These are phyloP conservation scores for Illadopsis cleaveri DNA, from an alignment of 2,113 vertebrate species.

Conservation along the genomic window DNA sequence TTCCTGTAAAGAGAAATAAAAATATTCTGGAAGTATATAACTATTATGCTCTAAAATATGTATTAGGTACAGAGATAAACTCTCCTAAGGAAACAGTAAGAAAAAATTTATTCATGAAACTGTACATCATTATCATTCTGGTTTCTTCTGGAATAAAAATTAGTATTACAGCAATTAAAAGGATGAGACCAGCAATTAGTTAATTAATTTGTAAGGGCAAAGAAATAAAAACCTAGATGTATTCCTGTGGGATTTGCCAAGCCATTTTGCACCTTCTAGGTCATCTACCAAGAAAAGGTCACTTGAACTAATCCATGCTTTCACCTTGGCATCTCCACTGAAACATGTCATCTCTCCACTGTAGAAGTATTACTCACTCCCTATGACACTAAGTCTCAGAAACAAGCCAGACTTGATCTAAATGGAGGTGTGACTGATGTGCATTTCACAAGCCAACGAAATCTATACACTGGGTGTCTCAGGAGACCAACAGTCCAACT, in stretches of 20 bases:
- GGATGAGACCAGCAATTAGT: not conserved
- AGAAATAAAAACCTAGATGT: not conserved
- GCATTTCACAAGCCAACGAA: constrained; percentile 47
- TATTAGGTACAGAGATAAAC: not conserved
- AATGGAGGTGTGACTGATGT: constrained; percentile 32
- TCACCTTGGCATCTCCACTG: not conserved
- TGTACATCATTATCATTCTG: not conserved
- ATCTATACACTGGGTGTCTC: constrained; percentile 17
- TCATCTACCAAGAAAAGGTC: constrained; percentile 7
- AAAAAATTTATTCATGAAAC: not conserved
- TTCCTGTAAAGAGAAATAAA: not conserved
- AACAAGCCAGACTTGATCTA: not conserved
- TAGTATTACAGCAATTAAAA: not conserved
- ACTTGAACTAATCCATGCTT: not conserved
- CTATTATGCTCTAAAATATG: not conserved
- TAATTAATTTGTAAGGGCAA: not conserved
- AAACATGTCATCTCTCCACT: constrained; percentile 7
- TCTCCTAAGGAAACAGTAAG: not conserved
- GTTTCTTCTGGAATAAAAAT: not conserved
- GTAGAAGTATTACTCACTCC: constrained; percentile 1
- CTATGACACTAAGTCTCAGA: constrained; percentile 40
- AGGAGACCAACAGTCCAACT: not conserved
- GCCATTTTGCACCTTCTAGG: not conserved
- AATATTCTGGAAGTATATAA: not conserved
- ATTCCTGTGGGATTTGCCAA: not conserved